A percentile compares a stretch with the other conserved stretches of the same genome.
These are phyloP conservation scores for Bombus polaris DNA, from an alignment of 1,140 invertebrate genomes.

Conservation along the genomic window DNA sequence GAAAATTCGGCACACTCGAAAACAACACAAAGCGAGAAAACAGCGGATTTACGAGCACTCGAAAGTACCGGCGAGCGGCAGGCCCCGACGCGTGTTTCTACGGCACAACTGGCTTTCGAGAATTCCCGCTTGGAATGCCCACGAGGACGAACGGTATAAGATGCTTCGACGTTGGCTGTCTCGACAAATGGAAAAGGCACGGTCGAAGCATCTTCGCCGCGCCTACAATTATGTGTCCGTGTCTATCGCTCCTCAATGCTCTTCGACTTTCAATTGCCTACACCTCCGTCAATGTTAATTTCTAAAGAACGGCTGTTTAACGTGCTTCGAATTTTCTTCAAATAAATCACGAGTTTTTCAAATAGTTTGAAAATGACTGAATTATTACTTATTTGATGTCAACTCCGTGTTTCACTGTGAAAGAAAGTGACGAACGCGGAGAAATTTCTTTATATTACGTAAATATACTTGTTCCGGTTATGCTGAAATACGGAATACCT, in stretches of 20 bases:
- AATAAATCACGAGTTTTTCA: too few species aligned
- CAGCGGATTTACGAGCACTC: conserved; percentile 61
- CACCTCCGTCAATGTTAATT: not conserved
- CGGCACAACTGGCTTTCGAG: conserved; percentile 76
- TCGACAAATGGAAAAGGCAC: conserved; percentile 71
- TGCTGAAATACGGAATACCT: not conserved
- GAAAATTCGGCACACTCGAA: conserved; percentile 61
- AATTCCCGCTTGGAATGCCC: conserved; percentile 79
- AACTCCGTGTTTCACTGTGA: not conserved
- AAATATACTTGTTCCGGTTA: conserved; percentile 12
- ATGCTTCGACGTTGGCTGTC: conserved; percentile 73
- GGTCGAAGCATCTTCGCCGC: conserved; percentile 69
- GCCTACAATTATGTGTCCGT: conserved; percentile 62
- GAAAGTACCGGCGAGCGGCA: conserved; percentile 66
- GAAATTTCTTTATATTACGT: conserved; percentile 13
- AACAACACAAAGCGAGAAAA: conserved; percentile 52
- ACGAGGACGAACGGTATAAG: conserved; percentile 77
- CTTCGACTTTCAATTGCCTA: conserved; percentile 17
- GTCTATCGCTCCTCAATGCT: conserved; percentile 44
- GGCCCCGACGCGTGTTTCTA: conserved; percentile 67
- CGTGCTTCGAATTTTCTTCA: not conserved
- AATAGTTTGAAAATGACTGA: not conserved
- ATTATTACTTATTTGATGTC: not conserved
- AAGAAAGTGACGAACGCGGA: not conserved
- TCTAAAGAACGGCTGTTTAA: conserved; percentile 5